phyloP scores from a whole-genome alignment of 2,113 vertebrate genomes.

The Halcyon malimbica region DNA sequence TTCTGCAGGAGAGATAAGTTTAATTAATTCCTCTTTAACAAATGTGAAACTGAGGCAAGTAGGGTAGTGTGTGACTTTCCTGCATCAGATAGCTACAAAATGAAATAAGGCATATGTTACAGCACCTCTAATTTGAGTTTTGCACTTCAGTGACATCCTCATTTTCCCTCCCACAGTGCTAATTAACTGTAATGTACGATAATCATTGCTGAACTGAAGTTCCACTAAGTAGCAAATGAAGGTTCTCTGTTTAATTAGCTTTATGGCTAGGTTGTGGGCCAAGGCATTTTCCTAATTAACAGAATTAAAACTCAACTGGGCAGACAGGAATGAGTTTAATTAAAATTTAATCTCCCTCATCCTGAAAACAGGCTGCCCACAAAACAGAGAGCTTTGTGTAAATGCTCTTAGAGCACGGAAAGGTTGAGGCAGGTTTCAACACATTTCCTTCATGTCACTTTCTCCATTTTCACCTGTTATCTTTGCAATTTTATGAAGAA shows the following conservation, averaged over 20 bases:
- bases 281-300: constrained; percentile 52
- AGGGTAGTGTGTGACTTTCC: neutral
- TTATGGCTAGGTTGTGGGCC: constrained; percentile 12
- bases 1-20: neutral
- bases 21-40: constrained; percentile 9
- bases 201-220: constrained; percentile 37
- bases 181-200: constrained; percentile 48
- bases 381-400: constrained; percentile 43
- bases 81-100: constrained; percentile 4
- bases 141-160: constrained; percentile 14
- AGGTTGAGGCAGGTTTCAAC: constrained; percentile 62
- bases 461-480: constrained; percentile 68
- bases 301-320: constrained; percentile 38
- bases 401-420: constrained; percentile 39
- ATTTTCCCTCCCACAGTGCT: constrained; percentile 32
- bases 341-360: constrained; percentile 55
- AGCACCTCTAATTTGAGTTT: neutral
- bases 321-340: constrained; percentile 52
- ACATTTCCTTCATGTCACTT: constrained; percentile 59
- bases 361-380: constrained; percentile 32
- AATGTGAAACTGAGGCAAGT: neutral
- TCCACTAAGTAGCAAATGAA: constrained; percentile 33
- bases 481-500: constrained; percentile 35
- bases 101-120: neutral
- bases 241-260: constrained; percentile 47